phyloP scores from a whole-genome alignment of 2,797 vertebrate genomes.

The Synanceia verrucosa region DNA sequence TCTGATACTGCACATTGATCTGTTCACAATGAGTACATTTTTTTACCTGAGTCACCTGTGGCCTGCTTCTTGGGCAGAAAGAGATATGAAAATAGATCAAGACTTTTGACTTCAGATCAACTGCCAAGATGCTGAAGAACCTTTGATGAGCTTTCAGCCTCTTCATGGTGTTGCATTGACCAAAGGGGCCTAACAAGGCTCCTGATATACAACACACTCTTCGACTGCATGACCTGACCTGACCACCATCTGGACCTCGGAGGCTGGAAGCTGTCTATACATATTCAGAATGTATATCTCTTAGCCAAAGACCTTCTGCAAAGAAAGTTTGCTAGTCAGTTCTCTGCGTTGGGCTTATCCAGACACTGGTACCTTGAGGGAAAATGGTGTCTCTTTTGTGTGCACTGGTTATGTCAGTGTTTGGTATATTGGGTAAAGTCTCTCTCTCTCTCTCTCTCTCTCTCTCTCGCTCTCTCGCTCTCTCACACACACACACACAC shows the following conservation, averaged over 20 bases:
- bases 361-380: conserved; percentile 29
- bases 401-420: conserved; percentile 35
- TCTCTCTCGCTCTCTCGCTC: background rate
- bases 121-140: background rate
- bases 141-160: background rate
- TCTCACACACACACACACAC: conserved; percentile 5
- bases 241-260: background rate
- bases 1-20: background rate
- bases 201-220: background rate
- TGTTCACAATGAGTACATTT: background rate
- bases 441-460: conserved; percentile 17
- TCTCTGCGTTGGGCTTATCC: conserved; percentile 18
- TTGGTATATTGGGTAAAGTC: conserved; percentile 52
- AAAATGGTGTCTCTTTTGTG: conserved; percentile 54
- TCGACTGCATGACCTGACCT: background rate
- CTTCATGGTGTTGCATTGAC: background rate
- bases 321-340: conserved; percentile 1
- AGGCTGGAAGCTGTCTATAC: conserved; percentile 4
- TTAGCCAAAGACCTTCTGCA: conserved; percentile 11
- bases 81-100: background rate
- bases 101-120: conserved; percentile 3
- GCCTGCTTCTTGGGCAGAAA: background rate
- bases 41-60: background rate
- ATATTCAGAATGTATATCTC: conserved; percentile 23
- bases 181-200: background rate